Percentiles rank a stretch among this genome's conserved stretches.
Conservation (phyloP, 92 coral and sea anemone genomes). For the Ricordea florida region DNA sequence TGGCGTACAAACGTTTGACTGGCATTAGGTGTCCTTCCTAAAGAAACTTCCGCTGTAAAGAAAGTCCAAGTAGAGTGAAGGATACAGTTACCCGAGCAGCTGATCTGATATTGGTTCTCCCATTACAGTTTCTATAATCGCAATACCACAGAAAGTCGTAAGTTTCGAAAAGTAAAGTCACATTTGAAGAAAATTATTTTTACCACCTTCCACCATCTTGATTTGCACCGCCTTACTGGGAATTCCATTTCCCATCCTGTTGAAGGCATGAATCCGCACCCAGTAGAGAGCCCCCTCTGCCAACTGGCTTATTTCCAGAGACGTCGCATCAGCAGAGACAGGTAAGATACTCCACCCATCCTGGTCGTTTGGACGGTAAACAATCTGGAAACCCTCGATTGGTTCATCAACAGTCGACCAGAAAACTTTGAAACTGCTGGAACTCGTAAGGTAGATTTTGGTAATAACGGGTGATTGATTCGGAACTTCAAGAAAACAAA, state of each 20-base stretch:
- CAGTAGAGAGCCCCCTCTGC: conserved; percentile 15
- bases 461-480: conserved; percentile 27
- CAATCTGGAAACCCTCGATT: conserved; percentile 27
- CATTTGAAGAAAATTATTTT: too few species aligned
- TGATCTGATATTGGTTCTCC: too few species aligned
- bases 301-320: conserved; percentile 8
- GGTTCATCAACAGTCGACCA: conserved; percentile 33
- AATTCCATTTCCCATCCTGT: conserved; percentile 39
- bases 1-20: too few species aligned
- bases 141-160: too few species aligned
- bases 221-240: conserved; percentile 23
- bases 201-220: conserved; percentile 34
- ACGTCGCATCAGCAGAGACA: background rate
- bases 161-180: too few species aligned
- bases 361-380: conserved; percentile 7
- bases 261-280: conserved; percentile 38
- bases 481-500: conserved; percentile 24
- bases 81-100: too few species aligned
- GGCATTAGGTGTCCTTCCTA: too few species aligned
- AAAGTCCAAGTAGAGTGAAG: too few species aligned
- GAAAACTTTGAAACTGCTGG: conserved; percentile 25
- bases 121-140: too few species aligned
- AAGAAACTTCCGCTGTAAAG: too few species aligned
- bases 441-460: background rate
- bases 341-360: conserved; percentile 15